These are phyloP conservation scores for Pipistrellus pipistrellus DNA, from an alignment of 2,797 vertebrate genomes.

Conservation along the genomic window DNA sequence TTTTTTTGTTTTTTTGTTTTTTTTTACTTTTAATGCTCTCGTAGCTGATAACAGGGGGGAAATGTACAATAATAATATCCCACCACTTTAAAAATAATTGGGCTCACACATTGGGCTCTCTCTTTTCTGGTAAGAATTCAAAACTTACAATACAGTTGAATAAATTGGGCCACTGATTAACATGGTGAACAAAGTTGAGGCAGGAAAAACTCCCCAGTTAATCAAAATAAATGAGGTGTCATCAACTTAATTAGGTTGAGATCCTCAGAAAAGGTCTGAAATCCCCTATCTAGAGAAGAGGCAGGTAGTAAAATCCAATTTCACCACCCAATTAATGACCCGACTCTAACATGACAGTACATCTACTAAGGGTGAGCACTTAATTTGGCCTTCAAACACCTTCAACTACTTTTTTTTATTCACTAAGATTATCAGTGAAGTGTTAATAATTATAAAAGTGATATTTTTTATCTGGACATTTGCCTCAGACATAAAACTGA, in stretches of 20 bases:
- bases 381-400: slow-evolving; percentile 30
- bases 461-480: neutral
- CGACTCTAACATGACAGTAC: neutral
- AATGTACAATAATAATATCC: neutral
- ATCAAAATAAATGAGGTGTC: slow-evolving; percentile 27
- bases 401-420: slow-evolving; percentile 14
- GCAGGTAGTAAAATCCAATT: slow-evolving; percentile 33
- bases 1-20: neutral
- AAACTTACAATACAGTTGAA: slow-evolving; percentile 31
- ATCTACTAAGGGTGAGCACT: neutral
- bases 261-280: slow-evolving; percentile 31
- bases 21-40: slow-evolving; percentile 47
- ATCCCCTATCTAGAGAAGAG: slow-evolving; percentile 35
- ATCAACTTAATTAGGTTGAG: slow-evolving; percentile 35
- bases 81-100: slow-evolving; percentile 1
- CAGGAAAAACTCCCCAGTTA: slow-evolving; percentile 49
- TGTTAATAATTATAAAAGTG: neutral
- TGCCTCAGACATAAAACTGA: slow-evolving; percentile 19
- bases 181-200: slow-evolving; percentile 1
- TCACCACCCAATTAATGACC: neutral
- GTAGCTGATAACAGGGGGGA: neutral
- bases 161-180: neutral
- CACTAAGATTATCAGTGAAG: neutral
- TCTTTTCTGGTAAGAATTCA: neutral
- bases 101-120: neutral